Evolutionary conservation across 2,113 vertebrate species (phyloP).

Genomic region (Columba janthina): DNA sequence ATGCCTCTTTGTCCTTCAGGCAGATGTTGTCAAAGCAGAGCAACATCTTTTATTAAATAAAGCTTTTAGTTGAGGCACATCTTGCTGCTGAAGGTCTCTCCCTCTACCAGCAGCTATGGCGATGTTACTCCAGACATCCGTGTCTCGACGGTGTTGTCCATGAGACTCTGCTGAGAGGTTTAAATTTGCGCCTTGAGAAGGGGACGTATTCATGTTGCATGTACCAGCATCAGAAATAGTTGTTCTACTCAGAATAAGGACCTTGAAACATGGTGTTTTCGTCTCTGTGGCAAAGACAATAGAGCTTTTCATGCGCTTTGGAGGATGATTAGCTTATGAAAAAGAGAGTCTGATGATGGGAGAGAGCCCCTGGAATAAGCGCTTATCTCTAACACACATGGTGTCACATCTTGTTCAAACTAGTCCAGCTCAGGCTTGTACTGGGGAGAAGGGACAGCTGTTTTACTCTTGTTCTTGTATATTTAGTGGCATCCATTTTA

Average conservation of each 20-base stretch:
- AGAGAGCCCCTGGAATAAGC: not conserved
- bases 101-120: not conserved
- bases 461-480: not conserved
- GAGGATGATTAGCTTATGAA: not conserved
- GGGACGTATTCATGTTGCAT: not conserved
- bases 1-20: not conserved
- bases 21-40: not conserved
- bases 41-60: not conserved
- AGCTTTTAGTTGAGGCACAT: not conserved
- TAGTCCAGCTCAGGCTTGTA: not conserved
- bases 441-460: not conserved
- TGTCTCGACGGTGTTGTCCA: not conserved
- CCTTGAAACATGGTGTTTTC: not conserved
- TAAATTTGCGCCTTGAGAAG: not conserved
- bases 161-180: not conserved
- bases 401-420: slow-evolving; percentile 1
- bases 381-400: not conserved
- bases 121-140: not conserved
- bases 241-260: not conserved
- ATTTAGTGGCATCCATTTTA: not conserved
- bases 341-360: not conserved
- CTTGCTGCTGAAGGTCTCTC: not conserved
- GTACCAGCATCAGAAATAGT: not conserved
- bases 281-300: not conserved
- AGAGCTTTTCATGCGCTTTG: not conserved